These are phyloP conservation scores for Plebejus argus DNA, from an alignment of 2,888 invertebrate species.

Conservation along the genomic window DNA sequence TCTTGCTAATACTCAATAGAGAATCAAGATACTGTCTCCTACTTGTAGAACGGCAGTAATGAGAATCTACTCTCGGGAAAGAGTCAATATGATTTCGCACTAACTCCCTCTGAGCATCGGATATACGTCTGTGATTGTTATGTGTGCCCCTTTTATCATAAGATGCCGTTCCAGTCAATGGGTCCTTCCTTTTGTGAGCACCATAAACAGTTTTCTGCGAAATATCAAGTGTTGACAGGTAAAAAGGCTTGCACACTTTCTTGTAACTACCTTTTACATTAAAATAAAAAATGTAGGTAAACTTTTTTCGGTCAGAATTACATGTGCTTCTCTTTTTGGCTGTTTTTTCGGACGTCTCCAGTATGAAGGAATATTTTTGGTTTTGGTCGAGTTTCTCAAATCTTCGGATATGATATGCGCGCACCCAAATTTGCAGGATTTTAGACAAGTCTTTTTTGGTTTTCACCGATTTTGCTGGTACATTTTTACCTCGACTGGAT, in stretches of 20 bases:
- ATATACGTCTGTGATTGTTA: too few relatives aligned
- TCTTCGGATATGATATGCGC: too few relatives aligned
- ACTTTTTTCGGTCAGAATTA: neutral
- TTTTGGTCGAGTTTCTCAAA: too few relatives aligned
- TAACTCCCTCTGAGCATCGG: too few relatives aligned
- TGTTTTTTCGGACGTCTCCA: neutral
- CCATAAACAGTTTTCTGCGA: slow-evolving; percentile 1
- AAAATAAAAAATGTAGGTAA: neutral
- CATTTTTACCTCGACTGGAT: too few relatives aligned
- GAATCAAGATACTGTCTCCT: neutral
- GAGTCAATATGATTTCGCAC: neutral
- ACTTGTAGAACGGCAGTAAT: neutral
- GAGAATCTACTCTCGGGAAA: neutral
- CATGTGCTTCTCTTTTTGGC: neutral
- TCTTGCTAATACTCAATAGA: slow-evolving; percentile 1
- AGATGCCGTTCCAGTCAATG: too few relatives aligned
- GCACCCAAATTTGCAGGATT: too few relatives aligned
- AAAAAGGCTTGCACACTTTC: neutral
- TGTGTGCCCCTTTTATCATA: too few relatives aligned
- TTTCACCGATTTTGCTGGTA: too few relatives aligned
- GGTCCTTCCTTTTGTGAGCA: neutral
- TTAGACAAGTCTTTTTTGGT: too few relatives aligned
- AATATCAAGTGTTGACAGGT: neutral
- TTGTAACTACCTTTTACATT: neutral
- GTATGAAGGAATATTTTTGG: neutral